Conservation (phyloP, 2,888 invertebrate genomes). For the Dryomyza anilis region DNA sequence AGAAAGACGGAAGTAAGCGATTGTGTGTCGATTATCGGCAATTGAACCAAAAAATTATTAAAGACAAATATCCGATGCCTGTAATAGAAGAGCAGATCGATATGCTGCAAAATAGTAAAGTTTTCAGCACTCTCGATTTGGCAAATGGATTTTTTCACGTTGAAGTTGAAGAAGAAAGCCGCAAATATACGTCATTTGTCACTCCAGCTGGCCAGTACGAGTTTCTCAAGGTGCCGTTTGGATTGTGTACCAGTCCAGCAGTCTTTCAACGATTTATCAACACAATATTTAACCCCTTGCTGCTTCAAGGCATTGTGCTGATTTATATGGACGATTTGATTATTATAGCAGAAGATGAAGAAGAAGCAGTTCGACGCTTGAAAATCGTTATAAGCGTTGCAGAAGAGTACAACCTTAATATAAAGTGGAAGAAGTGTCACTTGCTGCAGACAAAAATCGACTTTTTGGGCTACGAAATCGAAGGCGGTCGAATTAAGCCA, state of each 20-base stretch:
- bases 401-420: slow-evolving; percentile 1
- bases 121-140: background rate
- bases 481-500: background rate
- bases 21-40: background rate
- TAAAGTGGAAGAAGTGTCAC: slow-evolving; percentile 26
- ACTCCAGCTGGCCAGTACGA: slow-evolving; percentile 24
- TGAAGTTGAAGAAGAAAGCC: slow-evolving; percentile 24
- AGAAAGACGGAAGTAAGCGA: slow-evolving; percentile 28
- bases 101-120: slow-evolving; percentile 7
- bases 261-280: slow-evolving; percentile 44
- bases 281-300: slow-evolving; percentile 9
- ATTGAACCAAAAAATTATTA: background rate
- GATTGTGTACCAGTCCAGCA: slow-evolving; percentile 41
- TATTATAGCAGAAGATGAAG: slow-evolving; percentile 1
- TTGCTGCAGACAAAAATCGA: slow-evolving; percentile 26
- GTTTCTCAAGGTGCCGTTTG: slow-evolving; percentile 17
- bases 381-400: slow-evolving; percentile 20
- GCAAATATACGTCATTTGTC: slow-evolving; percentile 24
- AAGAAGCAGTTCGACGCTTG: no score
- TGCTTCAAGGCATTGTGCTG: background rate
- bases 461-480: slow-evolving; percentile 27
- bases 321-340: slow-evolving; percentile 23
- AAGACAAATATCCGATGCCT: background rate
- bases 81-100: slow-evolving; percentile 18
- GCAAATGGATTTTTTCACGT: slow-evolving; percentile 30